phyloP scores from a whole-genome alignment of 1,140 invertebrate species.

The Drosophila navojoa region DNA sequence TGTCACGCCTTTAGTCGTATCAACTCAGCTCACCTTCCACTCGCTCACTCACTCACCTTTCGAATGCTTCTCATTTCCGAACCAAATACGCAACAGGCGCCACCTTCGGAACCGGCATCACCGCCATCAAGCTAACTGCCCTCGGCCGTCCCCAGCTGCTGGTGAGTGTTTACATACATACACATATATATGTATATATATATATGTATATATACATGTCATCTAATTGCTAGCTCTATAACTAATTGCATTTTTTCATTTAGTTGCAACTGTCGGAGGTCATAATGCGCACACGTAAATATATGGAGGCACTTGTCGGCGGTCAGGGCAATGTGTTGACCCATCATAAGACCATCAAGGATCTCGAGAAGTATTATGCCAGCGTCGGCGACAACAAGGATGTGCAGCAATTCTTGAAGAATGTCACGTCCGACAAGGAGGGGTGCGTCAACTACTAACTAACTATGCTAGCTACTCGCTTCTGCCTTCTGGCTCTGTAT shows the following conservation, averaged over 20 bases:
- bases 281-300: slow-evolving; percentile 96
- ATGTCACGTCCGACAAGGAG: slow-evolving; percentile 95
- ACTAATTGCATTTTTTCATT: slow-evolving; percentile 4
- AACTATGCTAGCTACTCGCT: too few species aligned
- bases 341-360: slow-evolving; percentile 93
- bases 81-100: slow-evolving; percentile 87
- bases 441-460: slow-evolving; percentile 86
- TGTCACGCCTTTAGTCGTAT: slow-evolving; percentile 11
- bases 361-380: slow-evolving; percentile 94
- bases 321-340: slow-evolving; percentile 92
- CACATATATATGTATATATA: background rate
- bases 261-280: slow-evolving; percentile 99
- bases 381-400: slow-evolving; percentile 90
- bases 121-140: slow-evolving; percentile 98
- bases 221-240: slow-evolving; percentile 1
- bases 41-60: slow-evolving; percentile 47
- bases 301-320: slow-evolving; percentile 95
- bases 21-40: slow-evolving; percentile 19
- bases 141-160: slow-evolving; percentile 97
- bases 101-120: slow-evolving; percentile 97
- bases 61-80: slow-evolving; percentile 71
- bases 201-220: background rate
- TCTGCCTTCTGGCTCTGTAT: too few species aligned
- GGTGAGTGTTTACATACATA: slow-evolving; percentile 85
- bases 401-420: slow-evolving; percentile 94